These are phyloP conservation scores for Leptinotarsa rubiginosa DNA, from an alignment of 2,888 invertebrate genomes.

Conservation along the genomic window DNA sequence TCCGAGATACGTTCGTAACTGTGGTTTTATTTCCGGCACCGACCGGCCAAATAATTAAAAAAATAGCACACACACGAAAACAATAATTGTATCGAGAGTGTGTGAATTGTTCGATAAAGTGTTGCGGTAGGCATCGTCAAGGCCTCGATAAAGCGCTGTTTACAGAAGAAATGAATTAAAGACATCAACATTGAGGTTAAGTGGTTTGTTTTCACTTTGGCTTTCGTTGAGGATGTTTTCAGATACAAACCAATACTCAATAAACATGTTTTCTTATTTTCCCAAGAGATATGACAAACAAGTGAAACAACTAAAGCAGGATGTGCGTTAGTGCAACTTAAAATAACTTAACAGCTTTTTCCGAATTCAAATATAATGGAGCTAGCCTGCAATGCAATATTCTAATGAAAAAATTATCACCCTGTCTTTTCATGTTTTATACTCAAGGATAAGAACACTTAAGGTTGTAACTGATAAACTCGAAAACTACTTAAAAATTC, in stretches of 20 bases:
- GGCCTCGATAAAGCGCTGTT: conserved; percentile 14
- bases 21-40: conserved; percentile 38
- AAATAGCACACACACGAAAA: conserved; percentile 3
- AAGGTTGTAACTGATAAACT: too few species aligned
- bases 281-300: background rate
- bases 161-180: background rate
- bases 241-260: background rate
- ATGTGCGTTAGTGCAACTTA: background rate
- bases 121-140: conserved; percentile 5
- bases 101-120: conserved; percentile 13
- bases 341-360: too few species aligned
- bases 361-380: too few species aligned
- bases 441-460: too few species aligned
- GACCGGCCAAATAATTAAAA: conserved; percentile 11
- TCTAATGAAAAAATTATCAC: too few species aligned
- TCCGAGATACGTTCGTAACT: conserved; percentile 30
- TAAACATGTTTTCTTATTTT: background rate
- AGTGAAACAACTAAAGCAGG: background rate
- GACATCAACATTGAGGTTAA: background rate
- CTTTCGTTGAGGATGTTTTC: background rate
- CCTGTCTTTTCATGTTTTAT: too few species aligned
- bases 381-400: too few species aligned
- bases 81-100: conserved; percentile 4
- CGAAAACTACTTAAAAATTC: too few species aligned
- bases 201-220: conserved; percentile 4